A percentile compares a stretch with the other conserved stretches of the same genome.
Evolutionary conservation across 1,140 invertebrate species (phyloP).

Genomic region (Drosophila fuyamai): DNA sequence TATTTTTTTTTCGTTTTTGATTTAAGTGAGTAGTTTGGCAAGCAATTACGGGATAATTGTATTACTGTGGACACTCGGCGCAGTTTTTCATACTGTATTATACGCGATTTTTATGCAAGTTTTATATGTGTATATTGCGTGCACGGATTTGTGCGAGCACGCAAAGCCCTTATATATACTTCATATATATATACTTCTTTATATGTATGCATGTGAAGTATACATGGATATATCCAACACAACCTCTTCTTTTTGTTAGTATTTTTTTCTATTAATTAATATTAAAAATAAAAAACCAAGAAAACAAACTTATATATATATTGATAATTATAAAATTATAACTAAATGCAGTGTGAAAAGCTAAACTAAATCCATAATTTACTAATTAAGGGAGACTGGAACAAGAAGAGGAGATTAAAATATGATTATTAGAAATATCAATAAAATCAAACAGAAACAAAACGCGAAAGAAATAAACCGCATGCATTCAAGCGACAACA

Average conservation of each 20-base stretch:
- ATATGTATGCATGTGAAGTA: slow-evolving; percentile 16
- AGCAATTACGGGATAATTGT: slow-evolving; percentile 34
- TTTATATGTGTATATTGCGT: slow-evolving; percentile 35
- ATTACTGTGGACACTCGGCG: slow-evolving; percentile 18
- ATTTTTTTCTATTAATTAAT: slow-evolving; percentile 79
- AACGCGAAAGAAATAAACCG: slow-evolving; percentile 24
- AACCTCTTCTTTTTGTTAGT: slow-evolving; percentile 80
- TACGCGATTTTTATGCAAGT: slow-evolving; percentile 56
- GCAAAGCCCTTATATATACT: slow-evolving; percentile 6
- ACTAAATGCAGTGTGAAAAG: slow-evolving; percentile 55
- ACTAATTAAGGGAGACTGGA: slow-evolving; percentile 43
- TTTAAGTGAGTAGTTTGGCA: slow-evolving; percentile 46
- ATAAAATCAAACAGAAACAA: slow-evolving; percentile 27
- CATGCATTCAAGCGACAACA: slow-evolving; percentile 42
- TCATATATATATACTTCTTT: slow-evolving; percentile 16
- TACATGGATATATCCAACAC: slow-evolving; percentile 55
- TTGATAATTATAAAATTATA: slow-evolving; percentile 26
- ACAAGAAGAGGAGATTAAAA: slow-evolving; percentile 7
- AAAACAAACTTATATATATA: slow-evolving; percentile 32
- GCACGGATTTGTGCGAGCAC: slow-evolving; percentile 18
- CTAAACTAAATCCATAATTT: slow-evolving; percentile 57
- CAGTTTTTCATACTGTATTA: slow-evolving; percentile 51
- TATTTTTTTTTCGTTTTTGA: slow-evolving; percentile 22
- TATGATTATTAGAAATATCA: slow-evolving; percentile 32
- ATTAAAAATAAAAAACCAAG: slow-evolving; percentile 43